A percentile compares a stretch with the other conserved stretches of the same genome.
Conservation (phyloP, 2,888 invertebrate genomes). For the Drosophila pseudotalamancana region DNA sequence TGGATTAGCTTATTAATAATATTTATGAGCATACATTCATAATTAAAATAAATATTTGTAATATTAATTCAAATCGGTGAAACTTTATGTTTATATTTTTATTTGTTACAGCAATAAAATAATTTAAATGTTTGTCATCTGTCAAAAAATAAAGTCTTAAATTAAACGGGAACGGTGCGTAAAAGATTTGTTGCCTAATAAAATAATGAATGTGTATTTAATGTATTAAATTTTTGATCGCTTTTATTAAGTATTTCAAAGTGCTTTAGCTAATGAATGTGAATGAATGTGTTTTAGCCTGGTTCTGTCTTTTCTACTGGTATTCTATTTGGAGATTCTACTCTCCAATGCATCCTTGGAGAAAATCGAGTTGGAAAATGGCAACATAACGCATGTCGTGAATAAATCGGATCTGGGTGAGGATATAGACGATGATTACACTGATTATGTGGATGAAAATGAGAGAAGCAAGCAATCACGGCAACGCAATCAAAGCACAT, state of each 20-base stretch:
- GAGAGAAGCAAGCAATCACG: conserved; percentile 47
- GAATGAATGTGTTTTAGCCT: conserved; percentile 11
- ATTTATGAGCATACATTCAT: not conserved
- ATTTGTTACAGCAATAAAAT: conserved; percentile 37
- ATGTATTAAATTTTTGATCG: not conserved
- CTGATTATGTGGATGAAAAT: conserved; percentile 62
- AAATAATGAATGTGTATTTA: not conserved
- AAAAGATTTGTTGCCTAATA: not conserved
- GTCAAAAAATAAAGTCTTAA: not conserved
- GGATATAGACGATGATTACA: conserved; percentile 70
- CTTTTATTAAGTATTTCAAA: not conserved
- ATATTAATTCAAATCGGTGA: not conserved
- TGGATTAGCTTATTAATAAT: conserved; percentile 6
- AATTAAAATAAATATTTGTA: not conserved
- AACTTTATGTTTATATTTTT: conserved; percentile 14
- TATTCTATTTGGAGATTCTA: conserved; percentile 1
- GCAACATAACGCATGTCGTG: conserved; percentile 6
- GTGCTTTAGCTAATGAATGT: not conserved
- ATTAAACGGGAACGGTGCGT: not conserved
- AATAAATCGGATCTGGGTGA: conserved; percentile 47
- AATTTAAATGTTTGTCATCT: conserved; percentile 9
- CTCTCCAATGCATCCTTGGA: conserved; percentile 1
- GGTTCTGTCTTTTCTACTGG: not conserved
- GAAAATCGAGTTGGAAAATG: not conserved
- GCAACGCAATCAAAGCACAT: conserved; percentile 36